Conservation (phyloP, 64 coral and sea anemone genomes). For the Montipora capricornis region DNA sequence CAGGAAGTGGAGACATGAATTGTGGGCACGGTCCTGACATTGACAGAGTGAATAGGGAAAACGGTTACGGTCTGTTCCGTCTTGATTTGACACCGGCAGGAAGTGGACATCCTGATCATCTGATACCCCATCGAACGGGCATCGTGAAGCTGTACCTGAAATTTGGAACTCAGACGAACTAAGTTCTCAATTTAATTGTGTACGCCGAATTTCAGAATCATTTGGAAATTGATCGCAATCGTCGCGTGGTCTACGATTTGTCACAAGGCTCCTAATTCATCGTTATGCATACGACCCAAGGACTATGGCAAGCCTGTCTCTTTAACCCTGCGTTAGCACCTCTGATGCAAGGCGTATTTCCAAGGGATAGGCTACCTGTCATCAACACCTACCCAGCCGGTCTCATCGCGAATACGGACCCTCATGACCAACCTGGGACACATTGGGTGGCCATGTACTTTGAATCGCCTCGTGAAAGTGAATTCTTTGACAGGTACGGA, state of each 20-base stretch:
- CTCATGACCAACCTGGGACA: too few species aligned
- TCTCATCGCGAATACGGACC: too few species aligned
- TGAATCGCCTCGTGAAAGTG: too few species aligned
- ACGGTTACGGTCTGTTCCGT: too few species aligned
- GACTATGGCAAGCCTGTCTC: neutral
- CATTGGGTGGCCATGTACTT: too few species aligned
- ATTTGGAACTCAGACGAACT: neutral
- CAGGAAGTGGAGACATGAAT: conserved; percentile 38
- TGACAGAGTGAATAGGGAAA: too few species aligned
- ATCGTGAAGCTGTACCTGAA: neutral
- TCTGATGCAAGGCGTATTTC: neutral
- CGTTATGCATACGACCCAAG: neutral
- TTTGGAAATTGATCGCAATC: neutral
- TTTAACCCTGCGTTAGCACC: neutral
- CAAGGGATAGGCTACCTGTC: neutral
- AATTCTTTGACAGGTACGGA: too few species aligned
- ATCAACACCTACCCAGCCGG: too few species aligned
- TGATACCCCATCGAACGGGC: neutral
- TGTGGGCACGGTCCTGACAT: conserved; percentile 18
- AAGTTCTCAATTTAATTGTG: neutral
- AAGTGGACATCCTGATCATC: too few species aligned
- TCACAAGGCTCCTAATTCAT: neutral
- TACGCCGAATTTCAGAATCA: conserved; percentile 25
- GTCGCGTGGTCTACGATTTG: neutral
- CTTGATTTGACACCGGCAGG: too few species aligned